Conservation (phyloP, 1,140 invertebrate genomes). For the Drusus annulatus region DNA sequence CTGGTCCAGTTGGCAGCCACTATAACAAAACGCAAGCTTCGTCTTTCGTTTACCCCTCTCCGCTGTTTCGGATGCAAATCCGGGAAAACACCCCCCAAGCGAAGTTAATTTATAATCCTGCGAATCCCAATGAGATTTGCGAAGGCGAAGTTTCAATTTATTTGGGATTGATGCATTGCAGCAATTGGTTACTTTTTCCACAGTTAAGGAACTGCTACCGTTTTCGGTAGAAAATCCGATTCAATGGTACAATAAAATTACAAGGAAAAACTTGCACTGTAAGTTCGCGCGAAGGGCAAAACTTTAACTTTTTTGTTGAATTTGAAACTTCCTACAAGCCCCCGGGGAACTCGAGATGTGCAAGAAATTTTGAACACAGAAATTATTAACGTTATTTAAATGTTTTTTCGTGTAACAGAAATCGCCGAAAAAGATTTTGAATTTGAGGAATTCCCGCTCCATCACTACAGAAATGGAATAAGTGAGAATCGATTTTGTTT, state of each 20-base stretch:
- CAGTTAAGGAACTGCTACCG: not conserved
- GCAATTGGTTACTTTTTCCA: not conserved
- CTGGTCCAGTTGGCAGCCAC: no score
- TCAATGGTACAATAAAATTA: constrained; percentile 7
- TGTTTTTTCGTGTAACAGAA: no score
- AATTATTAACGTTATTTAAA: no score
- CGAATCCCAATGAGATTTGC: not conserved
- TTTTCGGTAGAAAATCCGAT: not conserved
- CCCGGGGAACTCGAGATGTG: not conserved
- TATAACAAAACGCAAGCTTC: no score
- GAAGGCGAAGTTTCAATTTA: constrained; percentile 1
- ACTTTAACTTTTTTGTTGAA: not conserved
- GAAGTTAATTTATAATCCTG: no score
- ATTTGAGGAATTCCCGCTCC: no score
- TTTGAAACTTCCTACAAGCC: not conserved
- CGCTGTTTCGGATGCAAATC: no score
- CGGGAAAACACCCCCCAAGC: no score
- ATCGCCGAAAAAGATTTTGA: no score
- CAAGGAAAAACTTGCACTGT: constrained; percentile 8
- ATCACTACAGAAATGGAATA: no score
- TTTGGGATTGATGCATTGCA: constrained; percentile 1
- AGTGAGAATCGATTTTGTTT: no score
- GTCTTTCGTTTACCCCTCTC: no score
- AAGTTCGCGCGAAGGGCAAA: not conserved
- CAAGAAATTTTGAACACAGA: not conserved